A percentile compares a stretch with the other conserved stretches of the same genome.
These are phyloP conservation scores for Reticulitermes speratus DNA, from an alignment of 1,140 invertebrate species.

Conservation along the genomic window DNA sequence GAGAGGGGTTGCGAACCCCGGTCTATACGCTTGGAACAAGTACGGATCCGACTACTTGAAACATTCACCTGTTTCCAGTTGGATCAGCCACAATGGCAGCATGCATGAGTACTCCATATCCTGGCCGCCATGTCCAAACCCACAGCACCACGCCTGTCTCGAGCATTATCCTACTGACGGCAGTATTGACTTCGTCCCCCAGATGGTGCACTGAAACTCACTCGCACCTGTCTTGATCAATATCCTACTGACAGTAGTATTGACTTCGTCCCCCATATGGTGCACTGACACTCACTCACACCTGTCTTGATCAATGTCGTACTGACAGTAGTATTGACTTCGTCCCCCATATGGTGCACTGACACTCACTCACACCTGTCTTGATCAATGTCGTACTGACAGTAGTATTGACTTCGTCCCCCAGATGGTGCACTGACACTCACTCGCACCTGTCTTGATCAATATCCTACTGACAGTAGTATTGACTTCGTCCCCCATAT, in stretches of 20 bases:
- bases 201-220: constrained; percentile 20
- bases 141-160: constrained; percentile 41
- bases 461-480: constrained; percentile 41
- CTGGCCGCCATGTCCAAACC: constrained; percentile 37
- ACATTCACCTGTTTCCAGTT: constrained; percentile 36
- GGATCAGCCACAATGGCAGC: constrained; percentile 21
- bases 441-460: constrained; percentile 41
- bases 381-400: constrained; percentile 41
- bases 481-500: constrained; percentile 27
- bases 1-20: constrained; percentile 41
- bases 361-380: constrained; percentile 43
- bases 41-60: constrained; percentile 41
- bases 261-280: constrained; percentile 28
- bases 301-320: too few relatives aligned
- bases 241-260: constrained; percentile 41
- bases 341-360: too few relatives aligned
- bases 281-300: too few relatives aligned
- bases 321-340: too few relatives aligned
- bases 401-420: constrained; percentile 36
- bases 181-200: constrained; percentile 31
- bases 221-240: constrained; percentile 42
- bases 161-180: constrained; percentile 42
- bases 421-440: constrained; percentile 21
- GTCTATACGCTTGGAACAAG: constrained; percentile 42
- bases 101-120: constrained; percentile 19